Evolutionary conservation across 2,888 invertebrate species (phyloP), one percentile per base, ranked within the genome.

Genomic region (Volucella inflata): DNA sequence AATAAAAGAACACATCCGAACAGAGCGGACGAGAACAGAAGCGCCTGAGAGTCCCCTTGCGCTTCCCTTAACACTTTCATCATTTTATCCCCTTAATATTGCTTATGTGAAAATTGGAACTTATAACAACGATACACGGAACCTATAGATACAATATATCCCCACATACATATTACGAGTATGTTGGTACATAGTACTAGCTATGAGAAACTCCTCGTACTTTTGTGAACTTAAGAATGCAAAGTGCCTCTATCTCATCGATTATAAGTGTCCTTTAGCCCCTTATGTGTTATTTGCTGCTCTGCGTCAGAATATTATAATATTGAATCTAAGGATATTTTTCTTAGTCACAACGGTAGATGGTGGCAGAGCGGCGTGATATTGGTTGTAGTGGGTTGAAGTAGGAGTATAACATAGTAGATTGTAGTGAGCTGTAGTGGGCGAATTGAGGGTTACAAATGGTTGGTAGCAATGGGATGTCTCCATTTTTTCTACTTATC

Each of bases 401-500:
- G 30, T 30, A 30, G n/a, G n/a, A n/a, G n/a, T n/a, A n/a, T n/a
- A n/a, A n/a, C n/a, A n/a, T n/a, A n/a, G n/a, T n/a, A n/a, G 30
- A 30, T 30, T 30, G 30, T 30, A 30, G 30, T 30, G 6, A 30
- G 6, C 30, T 6, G 30, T 30, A 30, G 30, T 21, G 44, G n/a
- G 71, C 12, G n/a, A n/a, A 57, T 10, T 53, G 50, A 10, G 21
- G 42, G 30, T 30, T 30, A 42, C 16, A 51, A 12, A 40, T 48
- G n/a, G 11, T 17, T 6, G 59, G 59, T 38, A 38, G 21, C 40
- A 10, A 72, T 14, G 51, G 46, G 62, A 81, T 75, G 75, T 75
- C 81, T 81, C 70, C 74, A 81, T 81, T 81, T 64, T 65, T 81
- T 55, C 68, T 38, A 57, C 75, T 81, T 75, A 75, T 70, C 81